Percentiles rank a stretch among this genome's conserved stretches.
Evolutionary conservation across 2,888 invertebrate species (phyloP).

Genomic region (Thumatha senex): DNA sequence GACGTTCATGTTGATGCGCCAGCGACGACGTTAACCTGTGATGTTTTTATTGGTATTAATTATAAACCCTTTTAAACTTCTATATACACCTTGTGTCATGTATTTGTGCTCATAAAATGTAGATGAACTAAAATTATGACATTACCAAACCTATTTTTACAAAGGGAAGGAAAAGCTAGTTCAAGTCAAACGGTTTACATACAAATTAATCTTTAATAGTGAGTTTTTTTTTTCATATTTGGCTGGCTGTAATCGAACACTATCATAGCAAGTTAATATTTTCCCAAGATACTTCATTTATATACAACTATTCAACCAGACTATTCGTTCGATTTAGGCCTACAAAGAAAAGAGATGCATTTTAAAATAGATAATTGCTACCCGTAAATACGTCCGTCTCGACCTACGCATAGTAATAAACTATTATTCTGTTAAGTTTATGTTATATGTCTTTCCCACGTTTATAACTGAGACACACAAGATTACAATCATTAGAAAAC

Average conservation of each 20-base stretch:
- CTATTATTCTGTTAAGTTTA: slow-evolving; percentile 14
- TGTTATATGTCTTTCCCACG: no score
- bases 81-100: not conserved
- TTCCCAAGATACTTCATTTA: not conserved
- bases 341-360: not conserved
- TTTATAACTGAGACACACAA: no score
- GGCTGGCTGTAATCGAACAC: no score
- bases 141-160: no score
- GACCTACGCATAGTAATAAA: not conserved
- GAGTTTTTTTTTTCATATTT: no score
- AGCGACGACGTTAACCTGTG: slow-evolving; percentile 8
- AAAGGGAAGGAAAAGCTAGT: no score
- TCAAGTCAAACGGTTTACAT: no score
- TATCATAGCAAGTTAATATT: not conserved
- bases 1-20: slow-evolving; percentile 12
- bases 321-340: not conserved
- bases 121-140: not conserved
- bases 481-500: no score
- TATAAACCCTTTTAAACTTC: slow-evolving; percentile 8
- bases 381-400: slow-evolving; percentile 3
- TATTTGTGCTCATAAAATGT: not conserved
- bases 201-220: no score
- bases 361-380: slow-evolving; percentile 19
- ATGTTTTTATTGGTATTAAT: slow-evolving; percentile 17
- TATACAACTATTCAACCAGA: not conserved